phyloP scores from a whole-genome alignment of 2,797 vertebrate genomes.

The Poecilia wingei region DNA sequence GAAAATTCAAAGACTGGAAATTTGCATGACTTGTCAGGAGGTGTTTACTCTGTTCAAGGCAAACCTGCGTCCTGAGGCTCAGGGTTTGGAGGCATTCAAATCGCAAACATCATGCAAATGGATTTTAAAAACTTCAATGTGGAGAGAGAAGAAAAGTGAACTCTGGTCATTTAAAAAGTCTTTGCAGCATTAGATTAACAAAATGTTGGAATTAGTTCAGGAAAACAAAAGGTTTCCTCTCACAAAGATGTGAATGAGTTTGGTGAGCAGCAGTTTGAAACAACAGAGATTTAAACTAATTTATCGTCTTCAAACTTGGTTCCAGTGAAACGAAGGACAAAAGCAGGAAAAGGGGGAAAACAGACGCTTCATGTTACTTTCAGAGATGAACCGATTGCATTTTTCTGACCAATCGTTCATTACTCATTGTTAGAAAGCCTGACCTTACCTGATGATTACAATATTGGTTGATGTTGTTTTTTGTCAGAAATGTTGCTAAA shows the following conservation, averaged over 20 bases:
- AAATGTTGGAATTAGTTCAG: background rate
- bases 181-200: background rate
- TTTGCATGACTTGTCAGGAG: background rate
- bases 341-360: background rate
- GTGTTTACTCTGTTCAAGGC: background rate
- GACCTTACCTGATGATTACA: no score
- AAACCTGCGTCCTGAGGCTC: background rate
- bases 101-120: background rate
- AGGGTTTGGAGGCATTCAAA: background rate
- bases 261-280: background rate
- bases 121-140: background rate
- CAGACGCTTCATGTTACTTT: no score
- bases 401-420: no score
- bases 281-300: background rate
- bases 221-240: background rate
- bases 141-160: background rate
- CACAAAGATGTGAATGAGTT: background rate
- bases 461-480: no score
- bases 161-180: background rate
- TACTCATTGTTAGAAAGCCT: no score
- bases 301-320: background rate
- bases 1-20: background rate
- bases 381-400: no score
- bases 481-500: no score
- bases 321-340: background rate